Evolutionary conservation across 2,797 vertebrate species (phyloP).

Genomic region (Vespertilio murinus): DNA sequence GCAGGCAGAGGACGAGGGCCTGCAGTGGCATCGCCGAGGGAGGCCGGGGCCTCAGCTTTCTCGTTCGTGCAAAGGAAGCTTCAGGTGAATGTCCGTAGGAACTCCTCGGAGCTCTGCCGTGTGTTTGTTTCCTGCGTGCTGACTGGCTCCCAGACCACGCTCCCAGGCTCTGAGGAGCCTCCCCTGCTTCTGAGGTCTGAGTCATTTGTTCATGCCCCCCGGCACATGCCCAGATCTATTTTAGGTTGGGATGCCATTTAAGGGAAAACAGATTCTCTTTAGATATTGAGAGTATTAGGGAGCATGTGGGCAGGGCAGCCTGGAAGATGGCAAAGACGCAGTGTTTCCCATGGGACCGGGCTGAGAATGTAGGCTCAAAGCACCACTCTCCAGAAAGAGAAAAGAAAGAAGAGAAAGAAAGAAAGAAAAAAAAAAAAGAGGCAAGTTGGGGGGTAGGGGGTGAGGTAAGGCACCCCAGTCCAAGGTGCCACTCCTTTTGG

Average conservation of each 20-base stretch:
- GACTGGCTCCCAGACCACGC: background rate
- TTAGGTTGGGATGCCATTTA: slow-evolving; percentile 68
- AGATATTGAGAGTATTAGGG: slow-evolving; percentile 60
- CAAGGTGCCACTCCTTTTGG: background rate
- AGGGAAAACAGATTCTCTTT: slow-evolving; percentile 75
- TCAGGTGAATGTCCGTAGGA: background rate
- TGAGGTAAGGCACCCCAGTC: background rate
- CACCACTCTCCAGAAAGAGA: background rate
- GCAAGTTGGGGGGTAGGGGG: too few species aligned
- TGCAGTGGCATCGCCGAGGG: background rate
- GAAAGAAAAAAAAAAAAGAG: background rate
- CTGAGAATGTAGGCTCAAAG: background rate
- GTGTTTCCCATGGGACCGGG: slow-evolving; percentile 2
- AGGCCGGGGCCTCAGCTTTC: background rate
- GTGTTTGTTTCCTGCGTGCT: background rate
- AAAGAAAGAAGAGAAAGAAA: background rate
- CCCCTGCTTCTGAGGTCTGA: slow-evolving; percentile 53
- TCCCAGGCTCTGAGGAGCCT: background rate
- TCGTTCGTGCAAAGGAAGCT: background rate
- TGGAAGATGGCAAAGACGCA: slow-evolving; percentile 54
- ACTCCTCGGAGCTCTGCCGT: background rate
- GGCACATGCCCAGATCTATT: slow-evolving; percentile 69
- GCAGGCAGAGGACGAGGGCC: background rate
- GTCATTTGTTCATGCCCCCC: slow-evolving; percentile 54
- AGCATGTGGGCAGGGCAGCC: slow-evolving; percentile 64